phyloP scores from a whole-genome alignment of 23 tunicate genomes.

The Oikopleura albicans region DNA sequence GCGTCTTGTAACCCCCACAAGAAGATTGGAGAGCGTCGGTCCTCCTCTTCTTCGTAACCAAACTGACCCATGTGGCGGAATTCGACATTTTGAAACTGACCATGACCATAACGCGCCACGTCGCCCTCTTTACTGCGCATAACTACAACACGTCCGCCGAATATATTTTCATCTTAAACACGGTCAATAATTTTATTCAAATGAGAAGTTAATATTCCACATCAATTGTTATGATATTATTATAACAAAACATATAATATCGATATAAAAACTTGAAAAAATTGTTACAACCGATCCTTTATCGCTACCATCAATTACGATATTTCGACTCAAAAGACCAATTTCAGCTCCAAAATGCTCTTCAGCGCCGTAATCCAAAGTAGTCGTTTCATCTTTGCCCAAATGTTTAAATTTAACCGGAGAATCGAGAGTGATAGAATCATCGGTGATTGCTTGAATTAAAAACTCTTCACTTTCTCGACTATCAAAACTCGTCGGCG shows the following conservation, averaged over 20 bases:
- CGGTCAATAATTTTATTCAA: too few species aligned
- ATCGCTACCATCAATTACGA: not conserved
- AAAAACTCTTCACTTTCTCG: not conserved
- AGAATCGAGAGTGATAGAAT: not conserved
- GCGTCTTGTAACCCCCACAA: constrained; percentile 12
- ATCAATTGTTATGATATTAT: too few species aligned
- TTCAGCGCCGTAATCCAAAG: not conserved
- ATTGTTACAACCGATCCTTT: too few species aligned
- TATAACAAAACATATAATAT: too few species aligned
- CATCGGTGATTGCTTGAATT: not conserved
- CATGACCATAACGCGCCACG: not conserved
- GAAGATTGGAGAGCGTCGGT: not conserved
- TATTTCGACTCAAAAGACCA: not conserved
- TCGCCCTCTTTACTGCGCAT: not conserved
- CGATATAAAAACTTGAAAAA: too few species aligned
- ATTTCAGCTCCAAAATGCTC: constrained; percentile 5
- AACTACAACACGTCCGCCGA: constrained; percentile 7
- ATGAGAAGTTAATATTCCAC: too few species aligned
- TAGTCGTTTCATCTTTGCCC: not conserved
- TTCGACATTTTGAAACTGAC: not conserved
- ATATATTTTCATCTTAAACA: not conserved
- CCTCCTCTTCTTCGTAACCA: constrained; percentile 6
- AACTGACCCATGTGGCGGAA: constrained; percentile 16
- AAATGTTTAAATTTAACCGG: not conserved
- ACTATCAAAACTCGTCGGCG: not conserved